Base-by-base conservation (phyloP, 2,888 invertebrate genomes). In the Heliconius aoede region DNA sequence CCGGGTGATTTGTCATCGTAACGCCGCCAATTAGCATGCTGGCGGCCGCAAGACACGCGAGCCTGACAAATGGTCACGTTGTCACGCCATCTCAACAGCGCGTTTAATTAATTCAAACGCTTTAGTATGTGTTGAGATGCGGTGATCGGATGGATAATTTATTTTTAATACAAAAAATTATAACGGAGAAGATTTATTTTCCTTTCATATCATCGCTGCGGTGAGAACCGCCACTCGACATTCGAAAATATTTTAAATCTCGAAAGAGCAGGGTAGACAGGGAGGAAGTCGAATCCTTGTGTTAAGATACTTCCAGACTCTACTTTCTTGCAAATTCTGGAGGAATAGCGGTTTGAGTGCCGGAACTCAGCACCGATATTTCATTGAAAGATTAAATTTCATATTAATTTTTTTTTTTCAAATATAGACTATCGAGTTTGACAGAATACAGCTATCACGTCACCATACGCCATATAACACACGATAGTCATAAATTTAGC, bases 1-100 rank as follows among this genome's bases (percentile, higher is more conserved):
- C 73, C 79, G 67, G 69, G 79, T 76, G 79, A 81, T 82, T 79
- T 80, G 79, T 82, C 81, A 82, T 83, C 79, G 79, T 81, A 80
- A 80, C 81, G 71, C 76, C 77, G 72, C 77, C 82, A 82, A 82
- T 82, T 82, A 78, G 77, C 79, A 76, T 72, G 61, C 69, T 72
- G 78, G 76, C 79, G 78, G 62, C 67, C 68, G 78, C 79, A 78
- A 68, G 76, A 64, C 79, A 78, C 79, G 79, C 79, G 78, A 79
- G 74, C 81, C 65, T 80, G 80, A 81, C 81, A 79, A 80, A 81
- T 79, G 71, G 76, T 71, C 75, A 62, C 74, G 74, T 69, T 74
- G 82, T 80, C 83, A 83, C 82, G 80, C 81, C 73, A 80, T 76
- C 80, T 73, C 75, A 64, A 64, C 80, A 80, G 73, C 75, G 77